Evolutionary conservation across 1,140 invertebrate genomes (phyloP), one percentile per base, ranked within the genome.

Genomic region (Belonocnema kinseyi): DNA sequence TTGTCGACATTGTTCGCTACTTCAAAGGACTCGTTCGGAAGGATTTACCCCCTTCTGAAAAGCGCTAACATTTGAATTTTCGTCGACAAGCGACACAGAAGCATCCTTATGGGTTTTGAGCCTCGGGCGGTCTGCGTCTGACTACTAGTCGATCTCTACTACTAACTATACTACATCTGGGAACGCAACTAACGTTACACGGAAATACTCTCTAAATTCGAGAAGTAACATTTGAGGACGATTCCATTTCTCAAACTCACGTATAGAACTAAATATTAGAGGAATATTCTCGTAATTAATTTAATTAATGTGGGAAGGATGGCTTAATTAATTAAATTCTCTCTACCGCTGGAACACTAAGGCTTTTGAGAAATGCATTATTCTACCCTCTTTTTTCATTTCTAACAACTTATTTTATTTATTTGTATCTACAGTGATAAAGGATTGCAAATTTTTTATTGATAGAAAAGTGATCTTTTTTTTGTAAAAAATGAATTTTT

Each of bases 1-100:
- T 84, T 82, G 77, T 81, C 81, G 80, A 71, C 78, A 79, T 81
- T 85, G 81, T 83, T 83, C 78, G 78, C 8, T 16, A 50, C 78
- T 80, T 81, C 79, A 81, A 84, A 84, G 80, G 78, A 73, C 54
- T 70, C 54, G 72, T n/a, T 13, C 10, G 26, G 16, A 40, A 66
- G 61, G 61, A 66, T 70, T 74, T 56, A 16, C 54, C 17, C 61
- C 51, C 70, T 50, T 66, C 50, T 50, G 40, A 13, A 56, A 40
- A 50, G 46, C 52, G 50, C 17, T 40, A 56, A 72, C 33, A 72
- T 76, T 72, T 72, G 52, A 66, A 66, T 66, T 66, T 66, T 66
- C 21, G 11, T 66, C 21, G 61, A 46, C 61, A 66, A 40, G 26
- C 40, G 16, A 6, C 14, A 61, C n/a, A 19, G 17, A 54, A 54